Percentiles rank a stretch among this genome's conserved stretches.
phyloP scores from a whole-genome alignment of 2,797 vertebrate genomes.

The Myotis daubentonii region DNA sequence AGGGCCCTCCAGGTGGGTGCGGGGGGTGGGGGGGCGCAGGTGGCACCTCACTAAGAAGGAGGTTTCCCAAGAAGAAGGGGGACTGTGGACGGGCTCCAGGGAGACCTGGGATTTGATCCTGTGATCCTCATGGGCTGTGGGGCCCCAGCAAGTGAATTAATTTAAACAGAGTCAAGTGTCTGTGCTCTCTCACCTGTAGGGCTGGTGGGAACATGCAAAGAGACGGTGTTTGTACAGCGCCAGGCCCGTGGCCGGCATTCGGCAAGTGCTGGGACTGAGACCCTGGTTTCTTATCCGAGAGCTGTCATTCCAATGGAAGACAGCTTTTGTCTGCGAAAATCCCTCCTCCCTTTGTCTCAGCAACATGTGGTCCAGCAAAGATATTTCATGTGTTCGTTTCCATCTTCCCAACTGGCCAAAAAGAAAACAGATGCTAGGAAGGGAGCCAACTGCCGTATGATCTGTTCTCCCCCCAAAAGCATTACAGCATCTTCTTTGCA shows the following conservation, averaged over 20 bases:
- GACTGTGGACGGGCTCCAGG: background rate
- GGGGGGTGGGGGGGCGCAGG: background rate
- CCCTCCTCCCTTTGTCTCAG: background rate
- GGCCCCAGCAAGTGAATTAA: background rate
- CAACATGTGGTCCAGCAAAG: background rate
- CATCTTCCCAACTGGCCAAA: background rate
- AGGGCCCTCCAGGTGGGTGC: background rate
- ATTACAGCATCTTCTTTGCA: background rate
- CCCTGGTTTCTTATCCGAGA: background rate
- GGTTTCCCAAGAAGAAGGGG: background rate
- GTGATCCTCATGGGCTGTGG: rapidly evolving
- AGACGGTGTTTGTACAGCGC: rapidly evolving
- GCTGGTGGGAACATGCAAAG: background rate
- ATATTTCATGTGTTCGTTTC: background rate
- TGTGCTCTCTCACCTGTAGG: background rate
- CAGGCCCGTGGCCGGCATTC: rapidly evolving
- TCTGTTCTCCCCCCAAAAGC: background rate
- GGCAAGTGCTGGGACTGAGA: background rate
- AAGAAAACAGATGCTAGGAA: conserved; percentile 68
- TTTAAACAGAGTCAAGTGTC: background rate
- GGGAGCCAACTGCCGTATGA: background rate
- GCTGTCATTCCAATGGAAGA: background rate
- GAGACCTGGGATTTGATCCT: no score
- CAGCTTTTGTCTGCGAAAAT: background rate
- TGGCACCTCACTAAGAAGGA: no score